A percentile compares a stretch with the other conserved stretches of the same genome.
These are phyloP conservation scores for Coenobita brevimanus DNA, from an alignment of 1,140 invertebrate species.

Conservation along the genomic window DNA sequence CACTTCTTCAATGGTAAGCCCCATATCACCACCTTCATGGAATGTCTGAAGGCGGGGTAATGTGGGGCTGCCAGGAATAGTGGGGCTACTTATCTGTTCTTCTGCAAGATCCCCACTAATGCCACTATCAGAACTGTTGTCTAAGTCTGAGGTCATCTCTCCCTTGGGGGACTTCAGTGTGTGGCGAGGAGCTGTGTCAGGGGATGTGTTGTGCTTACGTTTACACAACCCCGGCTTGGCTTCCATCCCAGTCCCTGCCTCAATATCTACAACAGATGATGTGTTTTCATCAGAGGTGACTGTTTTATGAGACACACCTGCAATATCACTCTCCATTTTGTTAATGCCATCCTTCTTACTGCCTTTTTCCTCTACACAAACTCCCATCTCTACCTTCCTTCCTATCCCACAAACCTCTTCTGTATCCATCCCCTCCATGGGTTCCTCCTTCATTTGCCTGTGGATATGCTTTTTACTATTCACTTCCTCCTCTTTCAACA, in stretches of 20 bases:
- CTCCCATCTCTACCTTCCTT: not conserved
- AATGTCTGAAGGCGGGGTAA: conserved; percentile 18
- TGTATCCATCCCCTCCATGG: not conserved
- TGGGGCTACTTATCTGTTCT: conserved; percentile 16
- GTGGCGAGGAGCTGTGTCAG: conserved; percentile 3
- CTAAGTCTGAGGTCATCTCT: conserved; percentile 64
- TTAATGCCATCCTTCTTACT: too few relatives aligned
- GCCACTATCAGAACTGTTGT: conserved; percentile 59
- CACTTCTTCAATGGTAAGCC: conserved; percentile 48
- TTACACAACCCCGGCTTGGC: conserved; percentile 37
- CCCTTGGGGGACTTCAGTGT: conserved; percentile 52
- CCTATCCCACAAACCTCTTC: not conserved
- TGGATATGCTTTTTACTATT: too few relatives aligned
- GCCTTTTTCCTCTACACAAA: not conserved
- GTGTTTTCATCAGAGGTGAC: not conserved
- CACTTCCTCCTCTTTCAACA: too few relatives aligned
- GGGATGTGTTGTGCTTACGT: conserved; percentile 51
- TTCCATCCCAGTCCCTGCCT: not conserved
- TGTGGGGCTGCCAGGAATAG: conserved; percentile 65
- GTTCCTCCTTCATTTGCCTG: too few relatives aligned
- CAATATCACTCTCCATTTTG: not conserved
- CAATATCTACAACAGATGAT: conserved; percentile 28
- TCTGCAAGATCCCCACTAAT: conserved; percentile 56
- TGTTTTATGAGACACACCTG: not conserved
- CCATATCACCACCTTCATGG: conserved; percentile 22